These are phyloP conservation scores for Chaetophractus vellerosus DNA, from an alignment of 2,797 vertebrate genomes.

Conservation along the genomic window DNA sequence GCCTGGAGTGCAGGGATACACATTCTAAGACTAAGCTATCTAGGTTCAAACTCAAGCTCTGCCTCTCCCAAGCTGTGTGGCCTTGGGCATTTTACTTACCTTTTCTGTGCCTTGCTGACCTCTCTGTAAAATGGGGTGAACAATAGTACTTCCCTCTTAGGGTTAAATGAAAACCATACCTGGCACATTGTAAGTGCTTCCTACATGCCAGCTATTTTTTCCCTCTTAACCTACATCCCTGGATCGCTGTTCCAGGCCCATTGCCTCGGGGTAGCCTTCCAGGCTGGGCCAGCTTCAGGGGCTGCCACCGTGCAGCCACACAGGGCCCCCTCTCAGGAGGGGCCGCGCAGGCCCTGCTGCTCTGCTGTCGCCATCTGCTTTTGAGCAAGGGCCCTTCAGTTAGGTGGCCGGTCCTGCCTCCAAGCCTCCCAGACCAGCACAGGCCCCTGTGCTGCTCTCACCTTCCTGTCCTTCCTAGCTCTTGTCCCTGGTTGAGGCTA, in stretches of 20 bases:
- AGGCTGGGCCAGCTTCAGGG: not conserved
- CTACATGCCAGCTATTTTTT: fast-evolving
- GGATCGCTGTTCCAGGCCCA: fast-evolving
- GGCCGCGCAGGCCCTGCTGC: fast-evolving
- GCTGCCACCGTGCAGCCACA: not conserved
- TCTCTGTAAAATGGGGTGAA: not conserved
- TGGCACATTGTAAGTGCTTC: not conserved
- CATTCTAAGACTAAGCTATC: not conserved
- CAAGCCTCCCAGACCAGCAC: not conserved
- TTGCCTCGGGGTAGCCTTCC: not conserved
- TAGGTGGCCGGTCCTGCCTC: not conserved
- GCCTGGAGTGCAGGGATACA: not conserved
- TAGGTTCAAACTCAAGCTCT: not conserved
- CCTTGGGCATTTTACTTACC: not conserved
- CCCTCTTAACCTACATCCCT: not conserved
- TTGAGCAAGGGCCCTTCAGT: not conserved
- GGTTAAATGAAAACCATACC: not conserved
- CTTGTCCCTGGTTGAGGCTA: not conserved
- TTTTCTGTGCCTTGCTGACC: not conserved
- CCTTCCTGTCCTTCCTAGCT: not conserved
- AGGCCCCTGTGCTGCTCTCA: not conserved
- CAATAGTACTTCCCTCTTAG: not conserved
- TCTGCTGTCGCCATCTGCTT: too few relatives aligned
- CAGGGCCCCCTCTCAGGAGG: not conserved
- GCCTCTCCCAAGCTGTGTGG: not conserved